These are phyloP conservation scores for Florisuga fusca DNA, from an alignment of 2,797 vertebrate genomes.

Conservation along the genomic window DNA sequence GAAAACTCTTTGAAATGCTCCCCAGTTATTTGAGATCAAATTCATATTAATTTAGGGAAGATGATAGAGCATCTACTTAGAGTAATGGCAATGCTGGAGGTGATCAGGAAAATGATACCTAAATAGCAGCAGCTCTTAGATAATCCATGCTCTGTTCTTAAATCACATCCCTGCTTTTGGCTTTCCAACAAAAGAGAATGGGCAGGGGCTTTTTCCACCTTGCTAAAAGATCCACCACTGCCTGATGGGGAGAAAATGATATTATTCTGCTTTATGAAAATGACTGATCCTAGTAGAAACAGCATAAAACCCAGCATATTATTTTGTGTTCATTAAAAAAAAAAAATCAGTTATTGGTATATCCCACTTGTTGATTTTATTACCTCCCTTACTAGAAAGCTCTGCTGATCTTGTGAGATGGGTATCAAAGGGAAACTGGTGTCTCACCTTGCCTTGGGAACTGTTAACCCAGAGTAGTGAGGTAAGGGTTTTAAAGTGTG, in stretches of 20 bases:
- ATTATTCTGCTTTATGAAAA: neutral
- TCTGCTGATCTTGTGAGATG: neutral
- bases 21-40: neutral
- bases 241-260: neutral
- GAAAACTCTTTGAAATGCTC: constrained; percentile 34
- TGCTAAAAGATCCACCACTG: neutral
- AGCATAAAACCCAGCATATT: neutral
- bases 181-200: neutral
- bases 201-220: neutral
- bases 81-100: neutral
- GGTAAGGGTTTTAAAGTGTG: neutral
- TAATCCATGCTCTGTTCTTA: neutral
- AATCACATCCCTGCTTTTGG: neutral
- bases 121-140: neutral
- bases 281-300: neutral
- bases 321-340: neutral
- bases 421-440: neutral
- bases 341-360: neutral
- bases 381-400: neutral
- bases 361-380: neutral
- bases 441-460: neutral
- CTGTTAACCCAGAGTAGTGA: neutral
- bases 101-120: neutral
- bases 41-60: constrained; percentile 5
- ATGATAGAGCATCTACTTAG: neutral